A percentile compares a stretch with the other conserved stretches of the same genome.
phyloP scores from a whole-genome alignment of 2,888 invertebrate genomes.

The Vandiemenella viatica region DNA sequence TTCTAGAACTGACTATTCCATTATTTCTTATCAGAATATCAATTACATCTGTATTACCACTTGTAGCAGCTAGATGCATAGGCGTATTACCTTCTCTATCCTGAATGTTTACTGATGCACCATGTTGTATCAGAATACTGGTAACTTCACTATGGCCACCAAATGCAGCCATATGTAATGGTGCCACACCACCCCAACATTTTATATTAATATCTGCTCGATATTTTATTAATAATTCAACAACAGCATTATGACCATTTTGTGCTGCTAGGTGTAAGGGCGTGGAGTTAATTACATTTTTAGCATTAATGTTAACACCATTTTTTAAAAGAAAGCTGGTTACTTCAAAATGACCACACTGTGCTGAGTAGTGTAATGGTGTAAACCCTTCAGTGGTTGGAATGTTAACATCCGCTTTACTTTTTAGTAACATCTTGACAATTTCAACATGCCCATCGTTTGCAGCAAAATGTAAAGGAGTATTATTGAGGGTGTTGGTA shows the following conservation, averaged over 20 bases:
- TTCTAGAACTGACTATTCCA: constrained; percentile 6
- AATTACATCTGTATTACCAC: constrained; percentile 8
- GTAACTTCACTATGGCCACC: constrained; percentile 4
- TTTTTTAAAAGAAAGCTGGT: not conserved
- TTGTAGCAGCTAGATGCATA: constrained; percentile 8
- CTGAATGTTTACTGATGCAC: too few relatives aligned
- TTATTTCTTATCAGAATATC: constrained; percentile 9
- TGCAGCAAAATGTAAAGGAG: constrained; percentile 6
- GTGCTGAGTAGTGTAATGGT: constrained; percentile 5
- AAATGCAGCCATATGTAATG: constrained; percentile 5
- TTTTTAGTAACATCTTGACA: constrained; percentile 1
- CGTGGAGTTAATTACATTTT: constrained; percentile 11
- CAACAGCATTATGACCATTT: constrained; percentile 3
- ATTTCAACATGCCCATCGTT: constrained; percentile 2
- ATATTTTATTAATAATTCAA: constrained; percentile 1
- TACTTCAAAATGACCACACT: constrained; percentile 3
- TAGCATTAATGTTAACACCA: constrained; percentile 14
- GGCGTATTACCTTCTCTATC: not conserved
- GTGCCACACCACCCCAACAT: too few relatives aligned
- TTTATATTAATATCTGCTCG: constrained; percentile 2
- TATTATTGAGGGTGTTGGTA: not conserved
- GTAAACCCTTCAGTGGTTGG: constrained; percentile 1
- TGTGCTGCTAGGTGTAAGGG: constrained; percentile 5
- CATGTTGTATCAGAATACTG: not conserved
- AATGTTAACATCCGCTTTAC: constrained; percentile 4